These are phyloP conservation scores for Oithona nana DNA, from an alignment of 2,888 invertebrate genomes.

Conservation along the genomic window DNA sequence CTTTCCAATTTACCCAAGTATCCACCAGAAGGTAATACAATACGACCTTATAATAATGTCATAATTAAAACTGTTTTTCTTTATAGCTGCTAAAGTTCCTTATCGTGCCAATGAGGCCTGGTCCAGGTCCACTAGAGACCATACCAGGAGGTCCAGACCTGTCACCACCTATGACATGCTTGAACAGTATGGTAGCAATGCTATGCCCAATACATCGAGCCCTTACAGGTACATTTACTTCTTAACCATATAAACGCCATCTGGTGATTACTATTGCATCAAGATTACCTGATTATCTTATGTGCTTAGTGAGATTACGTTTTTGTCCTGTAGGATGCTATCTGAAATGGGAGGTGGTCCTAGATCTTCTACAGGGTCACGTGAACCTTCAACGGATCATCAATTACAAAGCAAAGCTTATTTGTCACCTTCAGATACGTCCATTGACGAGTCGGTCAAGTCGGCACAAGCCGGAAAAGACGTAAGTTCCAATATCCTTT, in stretches of 20 bases:
- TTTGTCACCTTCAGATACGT: conserved; percentile 30
- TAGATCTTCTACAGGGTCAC: no score
- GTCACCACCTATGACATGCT: background rate
- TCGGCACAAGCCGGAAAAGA: conserved; percentile 29
- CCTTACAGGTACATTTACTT: background rate
- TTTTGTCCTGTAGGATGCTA: no score
- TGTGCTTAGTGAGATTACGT: no score
- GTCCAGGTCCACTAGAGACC: background rate
- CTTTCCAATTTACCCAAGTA: conserved; percentile 7
- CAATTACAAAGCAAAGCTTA: conserved; percentile 22
- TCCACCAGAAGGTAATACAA: background rate
- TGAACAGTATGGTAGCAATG: background rate
- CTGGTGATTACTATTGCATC: no score
- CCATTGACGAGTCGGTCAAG: conserved; percentile 36
- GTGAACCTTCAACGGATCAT: no score
- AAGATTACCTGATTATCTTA: no score
- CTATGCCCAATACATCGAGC: no score
- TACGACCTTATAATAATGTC: background rate
- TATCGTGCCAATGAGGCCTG: background rate
- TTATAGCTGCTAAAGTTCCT: background rate
- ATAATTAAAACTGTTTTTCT: background rate
- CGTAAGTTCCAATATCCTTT: conserved; percentile 19
- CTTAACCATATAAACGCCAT: no score
- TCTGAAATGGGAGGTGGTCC: no score
- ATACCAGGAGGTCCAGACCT: background rate